These are phyloP conservation scores for Sus cebifrons DNA, from an alignment of 2,797 vertebrate genomes.

Conservation along the genomic window DNA sequence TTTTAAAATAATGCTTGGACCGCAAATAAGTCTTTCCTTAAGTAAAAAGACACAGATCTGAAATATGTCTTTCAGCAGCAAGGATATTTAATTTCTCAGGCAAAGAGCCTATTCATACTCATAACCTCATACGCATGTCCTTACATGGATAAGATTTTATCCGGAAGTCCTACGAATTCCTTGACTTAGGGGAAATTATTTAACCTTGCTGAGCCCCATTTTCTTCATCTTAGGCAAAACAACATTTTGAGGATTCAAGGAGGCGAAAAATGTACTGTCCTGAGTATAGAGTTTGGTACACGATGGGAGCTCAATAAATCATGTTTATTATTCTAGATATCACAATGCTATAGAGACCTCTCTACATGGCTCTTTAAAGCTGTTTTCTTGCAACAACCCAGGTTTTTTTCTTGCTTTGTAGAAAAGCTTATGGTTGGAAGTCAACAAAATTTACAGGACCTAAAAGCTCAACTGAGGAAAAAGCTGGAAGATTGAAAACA, in stretches of 20 bases:
- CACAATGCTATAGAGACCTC: neutral
- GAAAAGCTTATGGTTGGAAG: neutral
- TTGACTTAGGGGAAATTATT: neutral
- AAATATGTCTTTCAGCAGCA: neutral
- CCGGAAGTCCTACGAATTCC: neutral
- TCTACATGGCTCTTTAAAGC: neutral
- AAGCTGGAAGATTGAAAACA: neutral
- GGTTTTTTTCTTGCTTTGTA: too few relatives aligned
- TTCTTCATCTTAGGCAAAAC: slow-evolving; percentile 4
- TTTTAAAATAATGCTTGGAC: neutral
- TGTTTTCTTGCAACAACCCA: neutral
- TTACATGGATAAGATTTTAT: neutral
- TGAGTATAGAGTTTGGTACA: neutral
- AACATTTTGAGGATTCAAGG: neutral
- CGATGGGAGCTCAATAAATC: neutral
- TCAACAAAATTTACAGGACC: neutral
- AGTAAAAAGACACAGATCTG: neutral
- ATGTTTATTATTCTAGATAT: neutral
- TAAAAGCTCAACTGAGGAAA: neutral
- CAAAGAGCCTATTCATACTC: neutral
- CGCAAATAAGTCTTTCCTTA: neutral
- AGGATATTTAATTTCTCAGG: neutral
- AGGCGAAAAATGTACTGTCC: neutral
- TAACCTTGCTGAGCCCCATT: neutral
- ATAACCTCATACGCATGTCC: neutral